These are phyloP conservation scores for Botia almorhae DNA, from an alignment of 2,797 vertebrate genomes.

Conservation along the genomic window DNA sequence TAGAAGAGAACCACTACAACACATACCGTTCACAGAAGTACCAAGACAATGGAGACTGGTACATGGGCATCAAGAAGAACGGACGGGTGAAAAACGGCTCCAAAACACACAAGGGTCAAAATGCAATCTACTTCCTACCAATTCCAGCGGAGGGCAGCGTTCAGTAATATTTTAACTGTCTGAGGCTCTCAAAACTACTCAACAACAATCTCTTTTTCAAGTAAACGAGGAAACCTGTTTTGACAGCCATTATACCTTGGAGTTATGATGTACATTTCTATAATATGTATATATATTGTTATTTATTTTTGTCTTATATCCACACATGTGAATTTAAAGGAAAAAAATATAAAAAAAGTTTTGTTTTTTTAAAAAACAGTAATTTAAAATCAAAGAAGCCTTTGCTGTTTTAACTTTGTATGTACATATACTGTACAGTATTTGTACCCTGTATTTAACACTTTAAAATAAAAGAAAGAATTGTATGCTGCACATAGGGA, in stretches of 20 bases:
- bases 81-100: constrained; percentile 87
- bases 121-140: constrained; percentile 90
- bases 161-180: constrained; percentile 37
- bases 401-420: neutral
- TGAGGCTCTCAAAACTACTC: neutral
- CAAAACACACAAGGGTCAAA: constrained; percentile 87
- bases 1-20: constrained; percentile 94
- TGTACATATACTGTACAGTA: constrained; percentile 8
- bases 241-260: neutral
- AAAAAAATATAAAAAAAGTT: neutral
- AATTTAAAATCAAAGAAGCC: neutral
- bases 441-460: constrained; percentile 4
- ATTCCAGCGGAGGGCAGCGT: constrained; percentile 70
- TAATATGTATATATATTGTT: neutral
- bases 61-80: constrained; percentile 90
- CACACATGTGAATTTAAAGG: neutral
- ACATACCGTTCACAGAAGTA: constrained; percentile 89
- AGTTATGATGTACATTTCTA: neutral
- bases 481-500: neutral
- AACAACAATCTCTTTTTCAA: too few species aligned
- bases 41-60: constrained; percentile 83
- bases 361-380: neutral
- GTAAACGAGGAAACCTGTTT: neutral
- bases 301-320: neutral
- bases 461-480: neutral